Evolutionary conservation across 2,113 vertebrate genomes (phyloP).

Genomic region (Equus przewalskii): DNA sequence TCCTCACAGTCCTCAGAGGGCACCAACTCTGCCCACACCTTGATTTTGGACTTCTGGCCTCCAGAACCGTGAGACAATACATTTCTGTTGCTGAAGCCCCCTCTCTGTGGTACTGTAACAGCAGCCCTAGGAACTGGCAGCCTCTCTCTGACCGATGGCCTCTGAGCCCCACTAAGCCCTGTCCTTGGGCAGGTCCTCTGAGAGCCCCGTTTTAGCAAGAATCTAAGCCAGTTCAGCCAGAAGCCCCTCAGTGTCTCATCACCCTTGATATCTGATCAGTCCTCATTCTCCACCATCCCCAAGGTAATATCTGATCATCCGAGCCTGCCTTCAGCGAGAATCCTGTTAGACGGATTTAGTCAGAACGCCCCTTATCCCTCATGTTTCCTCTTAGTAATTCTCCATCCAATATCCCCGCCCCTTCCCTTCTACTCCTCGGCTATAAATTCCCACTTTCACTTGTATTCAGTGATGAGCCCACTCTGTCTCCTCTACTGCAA

Average conservation of each 20-base stretch:
- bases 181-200: background rate
- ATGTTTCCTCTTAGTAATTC: background rate
- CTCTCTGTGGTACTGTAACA: fast-evolving
- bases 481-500: too few relatives aligned
- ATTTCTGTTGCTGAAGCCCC: fast-evolving
- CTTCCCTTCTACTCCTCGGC: background rate
- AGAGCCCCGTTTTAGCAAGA: background rate
- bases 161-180: fast-evolving
- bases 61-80: fast-evolving
- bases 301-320: background rate
- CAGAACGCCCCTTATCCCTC: background rate
- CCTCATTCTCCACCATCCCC: background rate
- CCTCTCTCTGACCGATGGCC: background rate
- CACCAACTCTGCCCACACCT: background rate
- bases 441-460: background rate
- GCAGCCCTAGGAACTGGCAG: background rate
- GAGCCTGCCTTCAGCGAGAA: background rate
- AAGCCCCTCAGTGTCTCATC: too few relatives aligned
- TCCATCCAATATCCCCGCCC: background rate
- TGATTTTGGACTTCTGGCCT: background rate
- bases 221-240: background rate
- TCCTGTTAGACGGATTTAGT: background rate
- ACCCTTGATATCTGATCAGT: too few relatives aligned
- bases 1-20: fast-evolving
- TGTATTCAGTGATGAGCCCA: too few relatives aligned